phyloP scores from a whole-genome alignment of 2,113 vertebrate genomes.

The Elachura formosa region DNA sequence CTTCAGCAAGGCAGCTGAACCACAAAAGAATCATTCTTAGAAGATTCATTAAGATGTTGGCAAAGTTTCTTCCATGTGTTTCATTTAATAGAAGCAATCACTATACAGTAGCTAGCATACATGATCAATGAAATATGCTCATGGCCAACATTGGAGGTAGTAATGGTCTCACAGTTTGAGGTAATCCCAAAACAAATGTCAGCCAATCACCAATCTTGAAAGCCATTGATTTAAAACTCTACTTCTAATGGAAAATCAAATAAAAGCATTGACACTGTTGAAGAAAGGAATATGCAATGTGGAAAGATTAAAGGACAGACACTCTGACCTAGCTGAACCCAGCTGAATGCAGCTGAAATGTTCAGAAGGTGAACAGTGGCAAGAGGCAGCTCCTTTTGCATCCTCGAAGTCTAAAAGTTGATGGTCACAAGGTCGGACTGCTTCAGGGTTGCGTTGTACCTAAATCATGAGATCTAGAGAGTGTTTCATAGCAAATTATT shows the following conservation, averaged over 20 bases:
- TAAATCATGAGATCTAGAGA: neutral
- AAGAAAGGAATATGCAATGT: neutral
- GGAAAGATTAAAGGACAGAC: neutral
- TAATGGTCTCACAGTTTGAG: neutral
- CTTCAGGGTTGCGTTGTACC: neutral
- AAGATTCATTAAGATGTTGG: neutral
- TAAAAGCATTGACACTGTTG: neutral
- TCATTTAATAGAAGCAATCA: neutral
- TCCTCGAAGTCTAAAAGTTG: neutral
- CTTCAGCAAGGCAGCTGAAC: neutral
- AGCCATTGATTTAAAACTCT: neutral
- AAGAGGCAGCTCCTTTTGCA: neutral
- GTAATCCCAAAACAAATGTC: slow-evolving; percentile 14
- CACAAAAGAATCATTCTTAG: neutral
- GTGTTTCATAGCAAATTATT: neutral
- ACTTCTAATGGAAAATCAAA: neutral
- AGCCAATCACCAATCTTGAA: neutral
- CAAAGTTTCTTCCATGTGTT: neutral
- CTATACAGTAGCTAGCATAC: neutral
- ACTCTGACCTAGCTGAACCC: neutral
- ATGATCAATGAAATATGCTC: neutral
- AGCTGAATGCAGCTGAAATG: neutral
- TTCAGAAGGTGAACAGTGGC: neutral
- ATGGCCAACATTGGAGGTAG: neutral
- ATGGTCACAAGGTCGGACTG: neutral